Percentiles rank a stretch among this genome's conserved stretches.
These are phyloP conservation scores for Balaenoptera acutorostrata DNA, from an alignment of 2,113 vertebrate species.

Conservation along the genomic window DNA sequence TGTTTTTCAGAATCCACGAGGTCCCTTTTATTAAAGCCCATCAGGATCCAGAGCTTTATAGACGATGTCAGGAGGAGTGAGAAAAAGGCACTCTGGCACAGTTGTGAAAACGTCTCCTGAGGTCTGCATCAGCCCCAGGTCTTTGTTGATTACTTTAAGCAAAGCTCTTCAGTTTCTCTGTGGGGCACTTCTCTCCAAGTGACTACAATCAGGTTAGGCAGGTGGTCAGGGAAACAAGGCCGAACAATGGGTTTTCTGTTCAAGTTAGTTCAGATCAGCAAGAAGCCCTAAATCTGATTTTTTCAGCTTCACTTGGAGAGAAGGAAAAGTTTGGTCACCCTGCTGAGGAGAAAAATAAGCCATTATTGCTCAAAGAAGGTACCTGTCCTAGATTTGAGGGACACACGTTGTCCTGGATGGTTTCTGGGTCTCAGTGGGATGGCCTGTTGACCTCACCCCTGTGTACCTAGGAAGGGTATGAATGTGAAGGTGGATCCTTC, in stretches of 20 bases:
- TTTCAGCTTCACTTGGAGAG: constrained; percentile 10
- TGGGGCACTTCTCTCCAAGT: constrained; percentile 32
- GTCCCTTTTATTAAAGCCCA: background rate
- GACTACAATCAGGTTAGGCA: constrained; percentile 32
- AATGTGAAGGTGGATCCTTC: background rate
- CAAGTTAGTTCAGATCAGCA: constrained; percentile 32
- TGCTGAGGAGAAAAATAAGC: constrained; percentile 46
- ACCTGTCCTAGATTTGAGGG: constrained; percentile 55
- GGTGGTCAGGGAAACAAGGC: background rate
- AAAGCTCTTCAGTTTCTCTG: constrained; percentile 34
- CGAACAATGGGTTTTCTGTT: constrained; percentile 19
- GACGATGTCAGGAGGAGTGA: background rate
- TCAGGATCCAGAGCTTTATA: background rate
- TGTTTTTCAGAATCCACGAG: background rate
- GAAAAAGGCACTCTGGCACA: background rate
- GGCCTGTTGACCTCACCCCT: background rate
- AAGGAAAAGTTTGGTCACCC: constrained; percentile 22
- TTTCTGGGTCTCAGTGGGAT: background rate
- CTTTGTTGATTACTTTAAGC: constrained; percentile 40
- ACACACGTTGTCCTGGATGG: background rate
- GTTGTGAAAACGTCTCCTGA: background rate
- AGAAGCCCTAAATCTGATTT: constrained; percentile 19
- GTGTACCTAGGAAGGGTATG: background rate
- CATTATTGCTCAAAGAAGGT: background rate
- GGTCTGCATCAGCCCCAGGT: background rate